These are phyloP conservation scores for Agrotis puta DNA, from an alignment of 2,888 invertebrate species.

Conservation along the genomic window DNA sequence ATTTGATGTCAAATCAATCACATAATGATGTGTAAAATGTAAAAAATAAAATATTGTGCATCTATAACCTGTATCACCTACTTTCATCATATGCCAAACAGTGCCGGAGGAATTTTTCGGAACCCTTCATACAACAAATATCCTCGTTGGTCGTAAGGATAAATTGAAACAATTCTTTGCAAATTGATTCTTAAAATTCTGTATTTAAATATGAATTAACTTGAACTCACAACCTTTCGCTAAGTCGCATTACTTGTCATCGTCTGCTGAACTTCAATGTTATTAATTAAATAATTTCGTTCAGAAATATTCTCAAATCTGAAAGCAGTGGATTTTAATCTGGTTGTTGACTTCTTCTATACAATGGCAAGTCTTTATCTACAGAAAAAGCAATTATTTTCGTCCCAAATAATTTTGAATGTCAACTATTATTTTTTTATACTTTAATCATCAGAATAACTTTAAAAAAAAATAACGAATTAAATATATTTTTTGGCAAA, in stretches of 20 bases:
- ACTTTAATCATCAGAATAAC: too few relatives aligned
- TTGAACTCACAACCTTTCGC: conserved; percentile 6
- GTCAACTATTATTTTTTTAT: too few relatives aligned
- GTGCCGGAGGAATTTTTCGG: too few relatives aligned
- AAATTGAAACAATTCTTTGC: conserved; percentile 2
- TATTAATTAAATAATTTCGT: conserved; percentile 20
- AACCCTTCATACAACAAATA: too few relatives aligned
- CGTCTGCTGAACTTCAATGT: conserved; percentile 39
- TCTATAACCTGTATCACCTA: too few relatives aligned
- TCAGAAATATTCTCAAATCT: conserved; percentile 19
- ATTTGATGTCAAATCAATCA: too few relatives aligned
- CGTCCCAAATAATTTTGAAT: too few relatives aligned
- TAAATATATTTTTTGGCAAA: too few relatives aligned
- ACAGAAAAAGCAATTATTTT: background rate
- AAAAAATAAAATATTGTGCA: too few relatives aligned
- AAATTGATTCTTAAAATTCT: conserved; percentile 9
- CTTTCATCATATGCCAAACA: too few relatives aligned
- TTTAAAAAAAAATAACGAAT: background rate
- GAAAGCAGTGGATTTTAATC: conserved; percentile 12
- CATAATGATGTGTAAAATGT: too few relatives aligned
- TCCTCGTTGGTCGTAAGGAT: too few relatives aligned
- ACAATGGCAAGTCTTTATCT: background rate
- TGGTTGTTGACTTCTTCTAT: background rate
- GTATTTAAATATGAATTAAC: conserved; percentile 5
- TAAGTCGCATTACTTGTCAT: conserved; percentile 5